Evolutionary conservation across 1,140 invertebrate species (phyloP), one percentile per base, ranked within the genome.

Genomic region (Polyergus mexicanus): DNA sequence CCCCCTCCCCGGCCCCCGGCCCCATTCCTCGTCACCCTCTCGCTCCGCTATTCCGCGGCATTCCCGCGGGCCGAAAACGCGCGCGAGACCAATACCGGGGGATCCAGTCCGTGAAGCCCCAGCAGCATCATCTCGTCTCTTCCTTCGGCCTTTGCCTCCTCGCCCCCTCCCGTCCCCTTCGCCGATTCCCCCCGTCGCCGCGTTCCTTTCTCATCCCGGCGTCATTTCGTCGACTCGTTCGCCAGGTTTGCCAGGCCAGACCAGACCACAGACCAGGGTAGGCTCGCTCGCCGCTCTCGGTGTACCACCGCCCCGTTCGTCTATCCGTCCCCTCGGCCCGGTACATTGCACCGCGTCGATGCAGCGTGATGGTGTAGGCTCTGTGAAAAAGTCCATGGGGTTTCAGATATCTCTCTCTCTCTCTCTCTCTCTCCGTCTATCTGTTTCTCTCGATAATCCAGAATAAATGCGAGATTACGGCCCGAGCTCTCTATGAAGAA

Each of bases 41-140:
- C 54, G n/a, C 3, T 11, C 54, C 41, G 38, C n/a, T 62, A 6
- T 60, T 51, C 60, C 58, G 60, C 69, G 47, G 89, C 88, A 89
- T 90, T 90, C 89, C 89, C 89, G 85, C 86, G 63, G 89, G 88
- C 88, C 89, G 89, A 90, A 90, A 90, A 87, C 86, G 63, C 85
- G 65, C 85, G 69, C 87, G 65, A 41, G 76, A 71, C 83, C 75
- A 81, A 81, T 85, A 76, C 69, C 63, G 38, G 71, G 62, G 68
- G 88, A 89, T 83, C 87, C 88, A 84, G 85, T 89, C 87, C 85
- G 68, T 19, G 60, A 74, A 44, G 28, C 32, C 32, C n/a, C n/a
- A n/a, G n/a, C 32, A 32, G 32, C 60, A 47, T 35, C 60, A 54
- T 78, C 71, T 28, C 76, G 51, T 4, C 47, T 51, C 19, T 47